Evolutionary conservation across 2,888 invertebrate species (phyloP), one percentile per base, ranked within the genome.

Genomic region (Lycaena phlaeas): DNA sequence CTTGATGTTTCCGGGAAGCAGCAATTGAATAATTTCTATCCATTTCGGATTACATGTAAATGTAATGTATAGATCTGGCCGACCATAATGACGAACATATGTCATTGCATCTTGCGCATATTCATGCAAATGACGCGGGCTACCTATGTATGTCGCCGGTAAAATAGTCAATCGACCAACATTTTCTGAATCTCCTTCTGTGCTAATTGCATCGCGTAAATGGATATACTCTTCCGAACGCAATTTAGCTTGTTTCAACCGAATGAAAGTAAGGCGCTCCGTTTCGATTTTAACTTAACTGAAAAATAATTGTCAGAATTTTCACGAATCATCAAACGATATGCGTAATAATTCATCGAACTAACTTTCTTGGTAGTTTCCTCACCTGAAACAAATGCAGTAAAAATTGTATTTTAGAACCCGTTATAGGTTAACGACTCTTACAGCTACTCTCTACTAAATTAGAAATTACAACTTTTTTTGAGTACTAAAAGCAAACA

Each of bases 231-330:
- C 44, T 39, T 53, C 55, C 27, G 39, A 47, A 38, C 52, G 54
- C 18, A 63, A 41, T 43, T 59, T 52, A 3, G 38, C 41, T 45
- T 68, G 61, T 40, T 66, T 58, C 11, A 47, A 51, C 14, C 54
- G 38, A 12, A 59, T 49, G 37, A 45, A 65, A 4, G 41, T 34
- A 10, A 67, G 40, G 11, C 58, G 50, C 27, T 62, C 56, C 10
- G 27, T 27, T 27, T 27, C 27, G n/a, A 27, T 27, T 27, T 27
- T 27, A 10, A 27, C 27, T 10, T 27, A 40, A 51, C 39, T 41
- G 44, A 40, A 50, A 51, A 42, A 40, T 45, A 36, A 36, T 52
- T 54, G 41, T 46, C 47, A 36, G 40, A 29, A 49, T 43, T 41
- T 48, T 42, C 37, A 43, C 50, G 44, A 45, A 50, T 48, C 54